Base-by-base conservation (phyloP, 2,797 vertebrate species). In the Gymnodraco acuticeps region DNA sequence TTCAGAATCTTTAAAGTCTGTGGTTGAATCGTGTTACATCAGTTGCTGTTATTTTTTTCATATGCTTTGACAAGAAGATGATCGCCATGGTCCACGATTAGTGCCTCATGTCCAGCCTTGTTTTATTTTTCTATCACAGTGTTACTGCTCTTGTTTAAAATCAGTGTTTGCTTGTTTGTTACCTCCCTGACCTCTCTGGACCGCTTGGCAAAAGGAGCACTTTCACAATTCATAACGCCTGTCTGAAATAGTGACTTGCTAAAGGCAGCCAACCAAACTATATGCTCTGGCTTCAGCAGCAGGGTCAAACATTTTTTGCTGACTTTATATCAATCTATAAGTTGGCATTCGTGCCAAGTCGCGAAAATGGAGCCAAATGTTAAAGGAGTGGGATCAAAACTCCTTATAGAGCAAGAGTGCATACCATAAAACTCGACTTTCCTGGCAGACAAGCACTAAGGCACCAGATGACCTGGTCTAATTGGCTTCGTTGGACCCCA, bases 381-480 rank as follows among this genome's bases (percentile, higher is more conserved):
- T 63, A 70, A 33, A 33, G 75, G 51, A 72, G 54, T 50, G 16
- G 55, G 73, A 88, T 88, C 64, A 67, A 89, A 87, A 82, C 70
- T 76, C 80, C 75, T 70, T 67, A 77, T 59, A 80, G 76, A 74
- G 62, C 19, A 53, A 51, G 67, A 76, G 17, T 67, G 51, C 62
- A 63, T 81, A 60, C 60, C 61, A 45, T 53, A 16, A 85, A 82
- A 86, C 70, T 67, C 16, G 6, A 52, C 20, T 80, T 70, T 83
- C 66, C 81, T 91, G 91, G 92, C 88, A 88, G 66, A 80, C 48
- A 7, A 38, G 78, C 61, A 51, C 43, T 46, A 83, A 81, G 55
- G 75, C 80, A 86, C 78, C 83, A 92, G 88, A 92, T 77, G 89
- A 91, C 80, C 85, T 56, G 15, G 45, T 79, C 85, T 90, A 93